phyloP scores from a whole-genome alignment of 2,113 vertebrate species.

The Python bivittatus region DNA sequence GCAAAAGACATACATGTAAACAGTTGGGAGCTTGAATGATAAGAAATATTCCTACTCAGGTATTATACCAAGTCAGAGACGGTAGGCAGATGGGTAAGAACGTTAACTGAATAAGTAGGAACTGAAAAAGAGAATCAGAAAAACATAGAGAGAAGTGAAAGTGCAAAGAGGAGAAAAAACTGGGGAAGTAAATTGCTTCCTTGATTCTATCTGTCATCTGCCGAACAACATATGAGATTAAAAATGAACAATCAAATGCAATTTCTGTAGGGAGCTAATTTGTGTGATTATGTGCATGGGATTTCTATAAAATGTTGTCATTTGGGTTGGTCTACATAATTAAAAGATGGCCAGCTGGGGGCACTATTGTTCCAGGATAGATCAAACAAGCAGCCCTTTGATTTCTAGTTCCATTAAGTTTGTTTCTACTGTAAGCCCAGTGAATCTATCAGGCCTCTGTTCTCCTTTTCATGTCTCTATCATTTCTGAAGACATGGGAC shows the following conservation, averaged over 20 bases:
- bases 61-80: neutral
- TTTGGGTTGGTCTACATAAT: neutral
- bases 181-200: too few relatives aligned
- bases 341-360: neutral
- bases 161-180: neutral
- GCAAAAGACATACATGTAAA: too few relatives aligned
- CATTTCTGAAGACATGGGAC: neutral
- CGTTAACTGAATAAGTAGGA: neutral
- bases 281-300: neutral
- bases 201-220: neutral
- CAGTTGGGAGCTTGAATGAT: too few relatives aligned
- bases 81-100: neutral
- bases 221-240: neutral
- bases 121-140: neutral
- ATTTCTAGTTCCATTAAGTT: neutral
- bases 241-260: neutral
- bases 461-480: neutral
- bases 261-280: neutral
- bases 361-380: conserved; percentile 4
- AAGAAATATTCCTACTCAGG: neutral
- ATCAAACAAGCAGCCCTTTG: neutral
- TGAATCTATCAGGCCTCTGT: neutral
- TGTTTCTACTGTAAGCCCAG: neutral
- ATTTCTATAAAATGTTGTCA: neutral
- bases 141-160: neutral